These are phyloP conservation scores for Podiceps cristatus DNA, from an alignment of 2,113 vertebrate genomes.

Conservation along the genomic window DNA sequence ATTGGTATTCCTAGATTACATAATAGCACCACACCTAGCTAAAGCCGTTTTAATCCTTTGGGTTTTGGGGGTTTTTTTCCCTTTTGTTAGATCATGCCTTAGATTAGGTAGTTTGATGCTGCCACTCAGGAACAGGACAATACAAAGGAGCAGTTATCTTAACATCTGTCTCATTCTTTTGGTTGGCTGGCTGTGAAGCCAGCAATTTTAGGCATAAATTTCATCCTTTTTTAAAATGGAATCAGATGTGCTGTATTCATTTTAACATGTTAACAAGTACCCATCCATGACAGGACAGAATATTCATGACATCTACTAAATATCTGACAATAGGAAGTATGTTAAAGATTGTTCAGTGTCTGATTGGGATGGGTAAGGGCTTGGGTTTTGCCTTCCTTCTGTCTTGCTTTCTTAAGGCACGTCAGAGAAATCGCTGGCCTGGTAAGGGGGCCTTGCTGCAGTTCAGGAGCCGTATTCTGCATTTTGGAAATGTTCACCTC, in stretches of 20 bases:
- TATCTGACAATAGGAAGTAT: background rate
- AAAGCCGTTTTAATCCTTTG: background rate
- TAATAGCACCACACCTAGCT: background rate
- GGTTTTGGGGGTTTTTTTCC: background rate
- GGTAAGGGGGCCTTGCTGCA: background rate
- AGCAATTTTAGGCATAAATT: background rate
- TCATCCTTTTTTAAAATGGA: slow-evolving; percentile 20
- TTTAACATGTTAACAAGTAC: slow-evolving; percentile 15
- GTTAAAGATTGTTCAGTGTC: background rate
- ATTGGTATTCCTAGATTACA: background rate
- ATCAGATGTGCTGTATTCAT: slow-evolving; percentile 25
- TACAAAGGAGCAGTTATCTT: background rate
- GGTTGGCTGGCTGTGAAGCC: background rate
- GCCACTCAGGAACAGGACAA: slow-evolving; percentile 11
- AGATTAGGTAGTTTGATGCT: background rate
- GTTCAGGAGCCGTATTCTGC: background rate
- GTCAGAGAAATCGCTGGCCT: background rate
- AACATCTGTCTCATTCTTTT: background rate
- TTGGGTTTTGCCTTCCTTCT: background rate
- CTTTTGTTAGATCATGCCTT: background rate
- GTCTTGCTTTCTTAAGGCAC: background rate
- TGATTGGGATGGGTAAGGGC: background rate
- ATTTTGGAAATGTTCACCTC: background rate
- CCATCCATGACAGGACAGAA: slow-evolving; percentile 3
- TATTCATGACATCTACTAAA: slow-evolving; percentile 2